Conservation (phyloP, 2,888 invertebrate species). For the Myopa testacea region DNA sequence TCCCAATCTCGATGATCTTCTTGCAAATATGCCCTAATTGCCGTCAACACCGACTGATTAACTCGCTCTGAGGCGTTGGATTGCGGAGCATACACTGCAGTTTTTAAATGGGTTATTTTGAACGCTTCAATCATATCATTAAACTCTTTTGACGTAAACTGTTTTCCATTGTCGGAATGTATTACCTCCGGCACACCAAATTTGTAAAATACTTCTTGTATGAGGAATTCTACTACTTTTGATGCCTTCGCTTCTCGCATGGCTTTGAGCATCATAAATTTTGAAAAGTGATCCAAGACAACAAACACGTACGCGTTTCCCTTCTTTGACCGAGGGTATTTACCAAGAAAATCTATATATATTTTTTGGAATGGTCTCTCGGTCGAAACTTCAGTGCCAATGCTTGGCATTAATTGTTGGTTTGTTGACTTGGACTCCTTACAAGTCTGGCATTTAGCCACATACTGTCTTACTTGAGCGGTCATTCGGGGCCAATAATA, state of each 20-base stretch:
- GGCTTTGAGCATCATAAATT: background rate
- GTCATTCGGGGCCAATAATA: background rate
- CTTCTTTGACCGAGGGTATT: background rate
- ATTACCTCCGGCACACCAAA: background rate
- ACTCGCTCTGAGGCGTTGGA: background rate
- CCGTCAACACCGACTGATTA: background rate
- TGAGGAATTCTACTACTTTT: background rate
- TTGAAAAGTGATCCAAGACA: background rate
- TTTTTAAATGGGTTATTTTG: background rate
- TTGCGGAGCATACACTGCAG: background rate
- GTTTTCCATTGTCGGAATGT: slow-evolving; percentile 5
- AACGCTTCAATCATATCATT: background rate
- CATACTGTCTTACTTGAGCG: background rate
- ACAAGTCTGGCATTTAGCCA: background rate
- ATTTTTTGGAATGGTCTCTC: background rate
- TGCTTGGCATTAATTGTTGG: background rate
- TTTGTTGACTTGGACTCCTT: slow-evolving; percentile 19
- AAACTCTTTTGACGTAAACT: background rate
- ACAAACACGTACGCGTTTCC: background rate
- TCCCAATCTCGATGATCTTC: slow-evolving; percentile 11
- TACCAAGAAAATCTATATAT: background rate
- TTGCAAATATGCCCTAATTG: slow-evolving; percentile 11
- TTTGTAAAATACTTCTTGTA: background rate
- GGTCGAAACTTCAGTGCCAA: background rate
- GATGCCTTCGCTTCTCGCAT: background rate